Base-by-base conservation (phyloP, 2,888 invertebrate species). In the Eurytoma californica region DNA sequence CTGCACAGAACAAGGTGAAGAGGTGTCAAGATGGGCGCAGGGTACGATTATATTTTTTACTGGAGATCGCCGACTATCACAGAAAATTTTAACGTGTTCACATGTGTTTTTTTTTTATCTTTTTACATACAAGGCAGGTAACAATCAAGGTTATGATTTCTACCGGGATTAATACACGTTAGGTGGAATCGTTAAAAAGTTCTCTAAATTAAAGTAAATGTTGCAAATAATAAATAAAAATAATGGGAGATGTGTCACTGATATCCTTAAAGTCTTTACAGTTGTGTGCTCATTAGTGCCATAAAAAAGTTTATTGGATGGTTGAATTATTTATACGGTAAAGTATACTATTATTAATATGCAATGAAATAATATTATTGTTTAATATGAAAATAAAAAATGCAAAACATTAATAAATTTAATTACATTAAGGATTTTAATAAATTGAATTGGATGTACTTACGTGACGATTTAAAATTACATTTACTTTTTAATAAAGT, bases 1-100 rank as follows among this genome's bases (percentile, higher is more conserved):
- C 90, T 90, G 84, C 72, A 65, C 75, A 81, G 18, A 81, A 72
- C n/a, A 76, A 76, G 60, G 78, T 68, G 68, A 72, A 60, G 30
- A 53, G 53, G 58, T 47, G 14, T 47, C 75, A 18, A 79, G 73
- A 76, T 70, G 77, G 68, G 51, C 13, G 24, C 28, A 57, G 76
- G 80, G 75, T 66, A 74, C 57, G 53, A 53, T 58, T 66, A n/a
- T 47, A 30, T 1, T 61, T 72, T 39, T 53, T 53, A n/a, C 53
- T 47, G 63, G 63, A 63, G 18, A 13, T 7, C 39, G 9, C 1
- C 39, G 9, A 9, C 7, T 9, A 39, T 9, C 9, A 9, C 39
- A 39, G 39, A 39, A 39, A 39, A 39, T 39, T 39, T 39, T 39
- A 39, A 39, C 39, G 39, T 39, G 39, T 39, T 39, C 39, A 39